Evolutionary conservation across 2,888 invertebrate genomes (phyloP).

Genomic region (Dryadula phaetusa): DNA sequence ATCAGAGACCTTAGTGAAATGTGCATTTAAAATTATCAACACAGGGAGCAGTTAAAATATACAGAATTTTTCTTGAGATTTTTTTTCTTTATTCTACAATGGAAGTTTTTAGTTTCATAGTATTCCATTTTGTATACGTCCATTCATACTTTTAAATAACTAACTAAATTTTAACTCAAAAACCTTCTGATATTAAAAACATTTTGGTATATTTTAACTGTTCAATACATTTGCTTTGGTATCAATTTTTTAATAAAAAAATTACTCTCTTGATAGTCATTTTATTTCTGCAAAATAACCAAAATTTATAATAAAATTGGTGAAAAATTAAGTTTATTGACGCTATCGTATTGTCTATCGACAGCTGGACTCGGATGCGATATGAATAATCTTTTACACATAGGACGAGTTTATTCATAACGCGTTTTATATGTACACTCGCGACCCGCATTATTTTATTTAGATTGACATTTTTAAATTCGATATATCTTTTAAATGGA

Average conservation of each 20-base stretch:
- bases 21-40: constrained; percentile 68
- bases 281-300: constrained; percentile 26
- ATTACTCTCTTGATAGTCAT: constrained; percentile 61
- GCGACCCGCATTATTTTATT: too few species aligned
- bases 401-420: too few species aligned
- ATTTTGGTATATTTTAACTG: constrained; percentile 69
- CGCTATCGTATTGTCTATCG: too few species aligned
- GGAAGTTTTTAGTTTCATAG: constrained; percentile 2
- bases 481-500: too few species aligned
- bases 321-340: too few species aligned
- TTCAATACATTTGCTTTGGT: constrained; percentile 79
- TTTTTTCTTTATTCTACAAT: not conserved
- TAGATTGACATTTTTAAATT: too few species aligned
- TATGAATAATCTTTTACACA: too few species aligned
- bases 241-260: constrained; percentile 77
- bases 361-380: too few species aligned
- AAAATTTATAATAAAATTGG: not conserved
- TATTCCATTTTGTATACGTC: constrained; percentile 15
- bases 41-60: constrained; percentile 67
- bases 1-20: constrained; percentile 62
- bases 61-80: constrained; percentile 47
- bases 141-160: constrained; percentile 20
- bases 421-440: too few species aligned
- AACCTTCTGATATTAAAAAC: constrained; percentile 10
- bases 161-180: constrained; percentile 9